These are phyloP conservation scores for Rhynchonycteris naso DNA, from an alignment of 2,797 vertebrate species.

Conservation along the genomic window DNA sequence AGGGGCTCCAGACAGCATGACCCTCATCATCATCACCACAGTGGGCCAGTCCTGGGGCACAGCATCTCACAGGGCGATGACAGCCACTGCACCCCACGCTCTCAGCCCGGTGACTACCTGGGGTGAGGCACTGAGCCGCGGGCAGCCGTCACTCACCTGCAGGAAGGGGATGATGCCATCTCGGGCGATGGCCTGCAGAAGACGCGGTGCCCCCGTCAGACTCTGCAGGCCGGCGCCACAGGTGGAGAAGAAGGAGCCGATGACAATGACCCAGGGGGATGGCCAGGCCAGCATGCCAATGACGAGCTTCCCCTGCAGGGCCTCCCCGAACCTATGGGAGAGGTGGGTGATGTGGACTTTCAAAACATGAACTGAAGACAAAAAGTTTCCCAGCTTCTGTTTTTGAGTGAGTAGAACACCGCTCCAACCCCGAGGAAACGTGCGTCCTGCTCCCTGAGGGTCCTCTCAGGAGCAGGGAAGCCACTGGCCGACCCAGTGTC, in stretches of 20 bases:
- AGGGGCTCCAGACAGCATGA: neutral
- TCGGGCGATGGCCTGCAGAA: slow-evolving; percentile 96
- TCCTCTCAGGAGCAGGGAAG: neutral
- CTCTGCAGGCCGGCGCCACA: slow-evolving; percentile 97
- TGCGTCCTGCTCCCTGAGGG: accelerated
- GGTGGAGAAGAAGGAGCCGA: slow-evolving; percentile 98
- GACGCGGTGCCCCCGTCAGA: slow-evolving; percentile 94
- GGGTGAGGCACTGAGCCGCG: accelerated
- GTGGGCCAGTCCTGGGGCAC: neutral
- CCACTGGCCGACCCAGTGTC: neutral
- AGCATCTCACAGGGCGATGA: neutral
- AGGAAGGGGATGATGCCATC: slow-evolving; percentile 96
- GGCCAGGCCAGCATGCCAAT: slow-evolving; percentile 97
- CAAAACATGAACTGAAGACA: neutral
- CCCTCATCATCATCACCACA: neutral
- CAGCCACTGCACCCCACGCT: neutral
- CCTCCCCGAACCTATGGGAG: slow-evolving; percentile 91
- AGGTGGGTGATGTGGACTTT: neutral
- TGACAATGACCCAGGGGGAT: slow-evolving; percentile 98
- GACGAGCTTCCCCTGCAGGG: slow-evolving; percentile 95
- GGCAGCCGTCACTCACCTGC: slow-evolving; percentile 85
- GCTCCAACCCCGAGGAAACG: accelerated
- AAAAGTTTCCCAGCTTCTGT: accelerated
- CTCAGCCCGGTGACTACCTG: neutral
- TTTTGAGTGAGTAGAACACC: accelerated